Percentiles rank a stretch among this genome's conserved stretches.
Evolutionary conservation across 2,888 invertebrate genomes (phyloP).

Genomic region (Pterobdella sp.): DNA sequence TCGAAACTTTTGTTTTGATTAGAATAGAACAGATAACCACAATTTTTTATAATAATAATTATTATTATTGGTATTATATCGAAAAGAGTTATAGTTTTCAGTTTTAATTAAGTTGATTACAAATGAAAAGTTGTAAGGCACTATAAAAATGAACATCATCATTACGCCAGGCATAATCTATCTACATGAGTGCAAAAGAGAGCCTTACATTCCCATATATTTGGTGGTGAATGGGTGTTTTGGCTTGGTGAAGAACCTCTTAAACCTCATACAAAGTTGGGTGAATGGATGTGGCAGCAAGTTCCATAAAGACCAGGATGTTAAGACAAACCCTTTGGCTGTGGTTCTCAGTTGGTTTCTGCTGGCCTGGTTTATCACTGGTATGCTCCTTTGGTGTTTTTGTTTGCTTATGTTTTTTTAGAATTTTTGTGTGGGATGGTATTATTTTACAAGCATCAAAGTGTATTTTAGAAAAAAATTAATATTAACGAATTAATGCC

Average conservation of each 20-base stretch:
- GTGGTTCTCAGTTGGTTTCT: conserved; percentile 54
- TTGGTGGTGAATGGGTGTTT: conserved; percentile 62
- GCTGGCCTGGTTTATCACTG: conserved; percentile 64
- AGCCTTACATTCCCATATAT: conserved; percentile 64
- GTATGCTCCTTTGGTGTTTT: conserved; percentile 48
- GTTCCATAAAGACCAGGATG: conserved; percentile 45
- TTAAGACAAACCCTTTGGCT: conserved; percentile 43
- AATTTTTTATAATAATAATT: not conserved
- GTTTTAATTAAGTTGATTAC: not conserved
- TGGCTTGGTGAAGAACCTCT: conserved; percentile 60
- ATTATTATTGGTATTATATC: not conserved
- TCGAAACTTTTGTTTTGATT: conserved; percentile 17
- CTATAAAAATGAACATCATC: no score
- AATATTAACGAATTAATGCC: not conserved
- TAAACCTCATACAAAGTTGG: conserved; percentile 56
- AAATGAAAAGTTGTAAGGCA: not conserved
- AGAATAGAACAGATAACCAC: not conserved
- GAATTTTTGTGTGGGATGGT: no score
- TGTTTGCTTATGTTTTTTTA: not conserved
- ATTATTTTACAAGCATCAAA: not conserved
- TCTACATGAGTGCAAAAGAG: conserved; percentile 61
- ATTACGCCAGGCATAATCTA: conserved; percentile 57
- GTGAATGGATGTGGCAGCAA: conserved; percentile 29
- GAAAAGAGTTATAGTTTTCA: not conserved
- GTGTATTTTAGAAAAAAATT: not conserved